These are phyloP conservation scores for Parnassius glacialis DNA, from an alignment of 2,888 invertebrate species.

Conservation along the genomic window DNA sequence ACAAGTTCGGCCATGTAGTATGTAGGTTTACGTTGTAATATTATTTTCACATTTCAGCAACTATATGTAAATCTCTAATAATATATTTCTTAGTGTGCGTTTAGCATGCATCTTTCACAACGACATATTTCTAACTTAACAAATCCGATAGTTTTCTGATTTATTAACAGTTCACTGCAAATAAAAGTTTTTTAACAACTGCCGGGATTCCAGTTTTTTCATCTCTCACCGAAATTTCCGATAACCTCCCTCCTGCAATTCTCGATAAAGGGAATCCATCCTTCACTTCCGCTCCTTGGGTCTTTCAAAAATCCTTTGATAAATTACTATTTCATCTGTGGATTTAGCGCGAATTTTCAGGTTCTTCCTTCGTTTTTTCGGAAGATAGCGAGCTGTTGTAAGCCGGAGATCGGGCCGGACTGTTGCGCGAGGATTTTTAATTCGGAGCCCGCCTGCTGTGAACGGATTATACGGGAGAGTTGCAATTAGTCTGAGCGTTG, in stretches of 20 bases:
- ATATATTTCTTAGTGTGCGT: too few species aligned
- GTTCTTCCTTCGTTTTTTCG: conserved; percentile 52
- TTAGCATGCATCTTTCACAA: too few species aligned
- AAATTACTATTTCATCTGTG: conserved; percentile 78
- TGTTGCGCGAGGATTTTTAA: conserved; percentile 73
- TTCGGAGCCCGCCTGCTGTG: conserved; percentile 75
- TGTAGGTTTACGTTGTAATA: too few species aligned
- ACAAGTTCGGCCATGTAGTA: too few species aligned
- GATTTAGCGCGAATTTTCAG: conserved; percentile 64
- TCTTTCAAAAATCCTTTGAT: conserved; percentile 74
- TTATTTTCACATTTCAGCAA: too few species aligned
- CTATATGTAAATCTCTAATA: too few species aligned
- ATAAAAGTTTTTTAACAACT: conserved; percentile 1
- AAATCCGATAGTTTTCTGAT: too few species aligned
- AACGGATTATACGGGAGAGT: conserved; percentile 71
- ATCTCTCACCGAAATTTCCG: conserved; percentile 37
- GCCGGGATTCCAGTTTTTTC: conserved; percentile 11
- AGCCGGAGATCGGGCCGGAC: conserved; percentile 54
- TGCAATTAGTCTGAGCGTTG: conserved; percentile 63
- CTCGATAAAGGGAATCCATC: conserved; percentile 63
- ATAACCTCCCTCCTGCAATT: conserved; percentile 56
- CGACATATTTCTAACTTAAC: too few species aligned
- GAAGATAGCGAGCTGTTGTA: conserved; percentile 40
- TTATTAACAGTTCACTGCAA: too few species aligned
- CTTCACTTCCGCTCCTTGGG: conserved; percentile 64